phyloP scores from a whole-genome alignment of 2,888 invertebrate genomes.

The Tyria jacobaeae region DNA sequence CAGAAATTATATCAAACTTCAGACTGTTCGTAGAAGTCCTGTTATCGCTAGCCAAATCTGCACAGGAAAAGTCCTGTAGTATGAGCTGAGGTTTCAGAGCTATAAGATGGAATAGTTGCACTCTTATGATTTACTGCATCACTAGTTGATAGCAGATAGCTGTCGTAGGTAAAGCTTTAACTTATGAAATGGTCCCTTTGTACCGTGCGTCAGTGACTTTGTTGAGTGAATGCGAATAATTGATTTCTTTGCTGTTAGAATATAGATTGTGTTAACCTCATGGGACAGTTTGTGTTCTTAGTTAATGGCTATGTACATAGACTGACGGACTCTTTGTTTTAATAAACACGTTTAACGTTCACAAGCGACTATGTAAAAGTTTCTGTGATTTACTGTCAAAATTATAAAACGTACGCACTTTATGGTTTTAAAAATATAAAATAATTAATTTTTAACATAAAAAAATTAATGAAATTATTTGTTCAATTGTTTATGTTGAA shows the following conservation, averaged over 20 bases:
- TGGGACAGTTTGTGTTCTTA: slow-evolving; percentile 75
- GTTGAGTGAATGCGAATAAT: slow-evolving; percentile 78
- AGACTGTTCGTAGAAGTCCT: slow-evolving; percentile 42
- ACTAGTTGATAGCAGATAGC: slow-evolving; percentile 80
- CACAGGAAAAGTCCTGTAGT: slow-evolving; percentile 60
- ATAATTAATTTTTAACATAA: too few species aligned
- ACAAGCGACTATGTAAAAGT: slow-evolving; percentile 39
- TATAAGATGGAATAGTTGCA: slow-evolving; percentile 70
- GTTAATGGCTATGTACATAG: slow-evolving; percentile 73
- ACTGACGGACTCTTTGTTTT: slow-evolving; percentile 64
- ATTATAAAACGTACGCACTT: slow-evolving; percentile 25
- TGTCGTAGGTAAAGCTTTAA: slow-evolving; percentile 75
- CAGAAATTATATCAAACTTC: slow-evolving; percentile 44
- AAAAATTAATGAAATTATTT: too few species aligned
- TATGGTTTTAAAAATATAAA: background rate
- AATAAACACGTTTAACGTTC: slow-evolving; percentile 61
- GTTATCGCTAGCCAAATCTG: slow-evolving; percentile 55
- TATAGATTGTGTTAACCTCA: slow-evolving; percentile 76
- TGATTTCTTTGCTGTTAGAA: slow-evolving; percentile 72
- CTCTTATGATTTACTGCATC: slow-evolving; percentile 80
- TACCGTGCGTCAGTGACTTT: slow-evolving; percentile 66
- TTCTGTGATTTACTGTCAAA: slow-evolving; percentile 30
- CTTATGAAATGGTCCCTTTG: slow-evolving; percentile 81
- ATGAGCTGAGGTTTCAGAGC: slow-evolving; percentile 62
- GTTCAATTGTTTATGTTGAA: too few species aligned